Conservation (phyloP, 1,140 invertebrate genomes). For the Drosophila azteca region DNA sequence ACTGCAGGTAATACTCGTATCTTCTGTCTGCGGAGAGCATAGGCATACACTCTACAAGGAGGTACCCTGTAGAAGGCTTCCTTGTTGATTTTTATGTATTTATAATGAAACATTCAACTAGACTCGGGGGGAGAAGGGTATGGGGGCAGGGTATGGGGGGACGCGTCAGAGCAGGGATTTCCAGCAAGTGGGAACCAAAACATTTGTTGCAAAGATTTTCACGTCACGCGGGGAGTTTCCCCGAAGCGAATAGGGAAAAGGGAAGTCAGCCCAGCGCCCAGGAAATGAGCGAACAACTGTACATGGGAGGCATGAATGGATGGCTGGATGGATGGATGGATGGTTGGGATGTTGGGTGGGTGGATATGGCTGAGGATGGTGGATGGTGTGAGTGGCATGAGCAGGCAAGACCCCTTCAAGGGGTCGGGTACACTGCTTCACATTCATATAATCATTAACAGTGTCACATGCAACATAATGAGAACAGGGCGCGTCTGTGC, state of each 20-base stretch:
- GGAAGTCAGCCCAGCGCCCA: constrained; percentile 35
- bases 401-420: no score
- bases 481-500: constrained; percentile 61
- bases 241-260: constrained; percentile 12
- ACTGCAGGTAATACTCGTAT: neutral
- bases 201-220: constrained; percentile 82
- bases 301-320: constrained; percentile 22
- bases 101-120: constrained; percentile 67
- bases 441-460: constrained; percentile 82
- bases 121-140: constrained; percentile 7
- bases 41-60: no score
- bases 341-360: no score
- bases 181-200: constrained; percentile 80
- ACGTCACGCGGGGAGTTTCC: constrained; percentile 59
- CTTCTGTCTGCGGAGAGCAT: no score
- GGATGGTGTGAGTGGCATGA: no score
- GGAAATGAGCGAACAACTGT: constrained; percentile 53
- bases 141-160: neutral
- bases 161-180: constrained; percentile 42
- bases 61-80: neutral
- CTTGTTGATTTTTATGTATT: constrained; percentile 70
- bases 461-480: constrained; percentile 82
- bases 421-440: constrained; percentile 13
- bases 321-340: neutral
- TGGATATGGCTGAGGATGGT: no score